Evolutionary conservation across 1,140 invertebrate genomes (phyloP).

Genomic region (Drosophila azteca): DNA sequence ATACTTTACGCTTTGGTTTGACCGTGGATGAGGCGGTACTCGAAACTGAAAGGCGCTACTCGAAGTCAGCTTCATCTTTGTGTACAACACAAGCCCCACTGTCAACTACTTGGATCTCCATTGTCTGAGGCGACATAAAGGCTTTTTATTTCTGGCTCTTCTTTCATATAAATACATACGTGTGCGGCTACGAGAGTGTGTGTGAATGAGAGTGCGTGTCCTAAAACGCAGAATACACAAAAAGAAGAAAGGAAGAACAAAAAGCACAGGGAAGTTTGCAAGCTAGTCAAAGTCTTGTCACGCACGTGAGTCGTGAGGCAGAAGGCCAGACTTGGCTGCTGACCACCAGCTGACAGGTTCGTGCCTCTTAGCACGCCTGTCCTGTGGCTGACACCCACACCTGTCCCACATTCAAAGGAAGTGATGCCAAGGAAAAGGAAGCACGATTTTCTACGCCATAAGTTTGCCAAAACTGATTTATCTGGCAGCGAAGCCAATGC

Average conservation of each 20-base stretch:
- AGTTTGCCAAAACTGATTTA: conserved; percentile 36
- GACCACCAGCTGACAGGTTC: conserved; percentile 15
- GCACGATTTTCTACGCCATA: neutral
- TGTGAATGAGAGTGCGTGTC: conserved; percentile 11
- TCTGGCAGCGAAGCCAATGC: conserved; percentile 15
- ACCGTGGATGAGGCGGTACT: neutral
- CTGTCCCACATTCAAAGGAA: no score
- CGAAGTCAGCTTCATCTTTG: neutral
- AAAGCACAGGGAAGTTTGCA: conserved; percentile 14
- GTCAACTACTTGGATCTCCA: conserved; percentile 16
- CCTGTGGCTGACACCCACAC: no score
- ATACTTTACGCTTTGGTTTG: conserved; percentile 29
- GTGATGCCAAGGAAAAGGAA: conserved; percentile 7
- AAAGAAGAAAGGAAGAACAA: neutral
- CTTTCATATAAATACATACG: neutral
- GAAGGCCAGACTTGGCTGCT: conserved; percentile 51
- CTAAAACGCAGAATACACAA: conserved; percentile 5
- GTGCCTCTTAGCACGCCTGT: no score
- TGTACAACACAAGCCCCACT: neutral
- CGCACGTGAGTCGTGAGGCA: conserved; percentile 32
- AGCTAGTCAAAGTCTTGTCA: conserved; percentile 61
- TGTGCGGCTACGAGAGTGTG: conserved; percentile 2
- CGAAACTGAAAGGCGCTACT: neutral
- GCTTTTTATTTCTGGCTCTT: conserved; percentile 51
- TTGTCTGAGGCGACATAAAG: conserved; percentile 46